Evolutionary conservation across 37 sponge, comb jelly and placozoan genomes (phyloP), one percentile per base, ranked within the genome.

Genomic region (Cliona cf. orientalis): DNA sequence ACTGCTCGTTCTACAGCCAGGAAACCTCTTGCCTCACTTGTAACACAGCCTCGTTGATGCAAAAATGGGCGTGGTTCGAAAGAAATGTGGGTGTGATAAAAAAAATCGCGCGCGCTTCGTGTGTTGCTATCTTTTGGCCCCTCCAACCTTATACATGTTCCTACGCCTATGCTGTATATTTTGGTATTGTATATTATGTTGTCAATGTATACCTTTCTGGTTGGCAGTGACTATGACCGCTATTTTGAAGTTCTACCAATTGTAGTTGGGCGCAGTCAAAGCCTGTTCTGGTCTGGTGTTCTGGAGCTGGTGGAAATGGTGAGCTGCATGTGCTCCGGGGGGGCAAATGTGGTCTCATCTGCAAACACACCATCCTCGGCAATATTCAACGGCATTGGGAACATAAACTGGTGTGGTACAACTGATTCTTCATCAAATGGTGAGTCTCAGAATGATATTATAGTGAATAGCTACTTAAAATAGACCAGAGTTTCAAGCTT

Each of bases 251-350:
- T 69, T 23, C 23, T 69, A 23, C 70, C 70, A 11, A 41, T 69
- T 11, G 2, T 4, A 69, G 44, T 11, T 25, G 21, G 41, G 35
- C 26, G 44, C 22, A 40, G 43, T 14, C 43, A 69, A 36, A 44
- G 25, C 42, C 66, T 86, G 28, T 86, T 86, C 46, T 86, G 86
- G 86, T 72, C 86, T 21, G 66, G 73, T 2, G 78, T 79, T 2
- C n/a, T 21, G 4, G 3, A 29, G 4, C 23, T 78, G n/a, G 78
- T 76, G 22, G 73, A 86, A 23, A 21, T 60, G 0, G 35, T 86
- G 21, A 71, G 73, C 28, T 40, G 35, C 40, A 63, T 66, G 69
- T 36, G 38, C 6, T 5, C 38, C 3, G 33, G 42, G 38, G 80
- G 80, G 17, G 69, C 67, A 12, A 46, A 4, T 9, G 12, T 75